A percentile compares a stretch with the other conserved stretches of the same genome.
These are phyloP conservation scores for Grammomys surdaster DNA, from an alignment of 2,113 vertebrate genomes.

Conservation along the genomic window DNA sequence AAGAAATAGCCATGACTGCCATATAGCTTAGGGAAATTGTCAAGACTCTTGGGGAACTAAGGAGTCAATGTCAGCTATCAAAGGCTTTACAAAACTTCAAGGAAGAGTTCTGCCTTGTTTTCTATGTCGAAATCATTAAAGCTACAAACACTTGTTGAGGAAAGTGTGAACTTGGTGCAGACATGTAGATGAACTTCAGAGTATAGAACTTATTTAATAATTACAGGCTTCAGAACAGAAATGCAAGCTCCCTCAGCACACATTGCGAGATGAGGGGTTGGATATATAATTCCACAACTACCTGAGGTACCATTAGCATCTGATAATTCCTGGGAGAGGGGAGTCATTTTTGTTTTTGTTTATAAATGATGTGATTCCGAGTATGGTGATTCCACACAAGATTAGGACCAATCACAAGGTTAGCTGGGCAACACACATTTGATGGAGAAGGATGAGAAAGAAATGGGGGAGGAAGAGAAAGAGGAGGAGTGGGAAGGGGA, in stretches of 20 bases:
- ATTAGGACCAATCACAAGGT: background rate
- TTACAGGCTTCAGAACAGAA: background rate
- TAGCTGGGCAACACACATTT: background rate
- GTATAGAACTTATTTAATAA: background rate
- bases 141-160: background rate
- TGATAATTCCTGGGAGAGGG: background rate
- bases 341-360: background rate
- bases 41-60: background rate
- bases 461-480: background rate
- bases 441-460: background rate
- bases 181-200: background rate
- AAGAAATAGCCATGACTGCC: background rate
- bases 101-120: background rate
- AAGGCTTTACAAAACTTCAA: no score
- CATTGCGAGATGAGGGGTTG: background rate
- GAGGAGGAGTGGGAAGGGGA: background rate
- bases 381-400: background rate
- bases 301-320: background rate
- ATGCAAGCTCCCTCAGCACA: background rate
- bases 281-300: background rate
- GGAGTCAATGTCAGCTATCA: background rate
- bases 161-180: background rate
- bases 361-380: background rate
- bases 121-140: background rate
- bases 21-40: background rate